Base-by-base conservation (phyloP, 1,140 invertebrate genomes). In the Patella vulgata region DNA sequence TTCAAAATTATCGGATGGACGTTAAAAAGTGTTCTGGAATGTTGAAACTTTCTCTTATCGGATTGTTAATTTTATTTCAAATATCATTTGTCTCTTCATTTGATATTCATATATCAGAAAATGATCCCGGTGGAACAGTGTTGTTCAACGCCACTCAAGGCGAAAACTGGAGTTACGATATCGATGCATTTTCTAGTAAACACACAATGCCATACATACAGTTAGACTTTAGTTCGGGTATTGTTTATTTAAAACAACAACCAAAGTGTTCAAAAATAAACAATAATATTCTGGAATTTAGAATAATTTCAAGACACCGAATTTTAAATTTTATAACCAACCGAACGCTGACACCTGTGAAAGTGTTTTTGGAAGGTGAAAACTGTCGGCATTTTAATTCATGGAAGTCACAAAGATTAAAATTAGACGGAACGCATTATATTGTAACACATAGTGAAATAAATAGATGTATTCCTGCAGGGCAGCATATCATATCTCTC, bases 91-190 rank as follows among this genome's bases (percentile, higher is more conserved):
- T 54, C 6, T 19, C 25, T 33, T 43, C 62, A 19, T 64, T 51
- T 47, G 47, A 64, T 30, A 42, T 64, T 17, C 62, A 58, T 28
- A 31, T 64, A 6, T 33, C 60, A 33, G 14, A 46, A 21, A 46
- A 27, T 31, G 48, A 63, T 39, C 31, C 36, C 21, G 48, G 31
- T 27, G 75, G 78, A 48, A 63, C 63, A 30, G 53, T 74, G 21
- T 9, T 81, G 19, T 74, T 76, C 43, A 70, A 78, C 28, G 68
- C 70, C 19, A 68, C 62, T 39, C 65, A 72, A 6, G 77, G 75
- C 8, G 46, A 65, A 6, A 71, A 59, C 14, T 67, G 77, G 71
- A 60, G 55, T 59, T 93, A 93, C 84, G 59, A 33, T 23, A 23
- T 73, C 25, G 61, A 70, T 28, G 31, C 8, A n/a, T 43, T 30